These are phyloP conservation scores for Pagetopsis macropterus DNA, from an alignment of 2,797 vertebrate genomes.

Conservation along the genomic window DNA sequence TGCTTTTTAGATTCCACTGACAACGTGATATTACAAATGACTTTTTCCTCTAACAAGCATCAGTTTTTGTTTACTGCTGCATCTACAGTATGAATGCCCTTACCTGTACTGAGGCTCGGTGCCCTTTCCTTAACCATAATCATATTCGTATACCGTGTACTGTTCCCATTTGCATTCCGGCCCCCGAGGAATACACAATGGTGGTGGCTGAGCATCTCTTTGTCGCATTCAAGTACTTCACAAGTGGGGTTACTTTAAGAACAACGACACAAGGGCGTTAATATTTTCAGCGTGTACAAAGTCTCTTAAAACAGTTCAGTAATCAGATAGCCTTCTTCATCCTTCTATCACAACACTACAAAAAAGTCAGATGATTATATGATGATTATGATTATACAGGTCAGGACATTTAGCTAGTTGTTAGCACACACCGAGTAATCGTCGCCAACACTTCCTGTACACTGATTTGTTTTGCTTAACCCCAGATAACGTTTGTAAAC, in stretches of 20 bases:
- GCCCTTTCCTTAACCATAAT: conserved; percentile 63
- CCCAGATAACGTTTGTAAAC: neutral
- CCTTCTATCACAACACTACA: neutral
- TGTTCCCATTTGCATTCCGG: conserved; percentile 54
- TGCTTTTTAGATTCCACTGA: conserved; percentile 63
- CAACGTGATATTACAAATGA: conserved; percentile 59
- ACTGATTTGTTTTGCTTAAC: neutral
- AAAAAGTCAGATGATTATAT: neutral
- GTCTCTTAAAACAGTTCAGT: conserved; percentile 15
- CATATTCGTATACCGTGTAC: conserved; percentile 43
- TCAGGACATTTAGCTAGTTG: no score
- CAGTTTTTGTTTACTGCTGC: conserved; percentile 62
- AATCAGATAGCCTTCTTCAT: neutral
- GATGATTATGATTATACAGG: no score
- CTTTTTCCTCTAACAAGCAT: conserved; percentile 58
- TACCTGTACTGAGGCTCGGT: conserved; percentile 43
- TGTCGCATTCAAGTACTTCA: conserved; percentile 45
- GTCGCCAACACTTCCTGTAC: neutral
- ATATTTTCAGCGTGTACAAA: conserved; percentile 33
- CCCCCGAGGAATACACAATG: conserved; percentile 47
- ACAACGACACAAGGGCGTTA: conserved; percentile 38
- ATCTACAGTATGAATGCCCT: conserved; percentile 48
- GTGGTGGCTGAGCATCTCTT: conserved; percentile 52
- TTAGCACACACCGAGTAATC: no score
- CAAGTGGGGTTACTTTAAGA: conserved; percentile 56